These are phyloP conservation scores for Mesodorylaimus sp. DNA, from an alignment of 2,888 invertebrate genomes.

Conservation along the genomic window DNA sequence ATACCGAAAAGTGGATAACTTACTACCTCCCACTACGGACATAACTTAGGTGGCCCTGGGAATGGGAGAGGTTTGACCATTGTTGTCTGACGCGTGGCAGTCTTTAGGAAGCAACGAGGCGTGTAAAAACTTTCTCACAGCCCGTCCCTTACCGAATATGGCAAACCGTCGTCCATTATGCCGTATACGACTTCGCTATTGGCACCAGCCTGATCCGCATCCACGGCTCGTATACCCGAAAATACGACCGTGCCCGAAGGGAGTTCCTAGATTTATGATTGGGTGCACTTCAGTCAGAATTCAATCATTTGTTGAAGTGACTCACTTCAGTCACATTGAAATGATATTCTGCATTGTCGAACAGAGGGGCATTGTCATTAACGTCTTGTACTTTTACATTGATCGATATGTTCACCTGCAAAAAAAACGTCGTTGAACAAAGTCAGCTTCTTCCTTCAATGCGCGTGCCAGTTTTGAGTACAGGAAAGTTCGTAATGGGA, in stretches of 20 bases:
- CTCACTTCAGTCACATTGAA: constrained; percentile 22
- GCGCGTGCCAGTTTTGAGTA: too few species aligned
- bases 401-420: constrained; percentile 23
- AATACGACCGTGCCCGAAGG: constrained; percentile 21
- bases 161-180: constrained; percentile 15
- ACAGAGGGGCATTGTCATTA: constrained; percentile 26
- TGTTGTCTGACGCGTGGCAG: too few species aligned
- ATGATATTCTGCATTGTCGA: constrained; percentile 19
- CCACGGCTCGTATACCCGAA: constrained; percentile 22
- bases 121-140: too few species aligned
- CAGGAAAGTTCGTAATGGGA: too few species aligned
- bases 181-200: constrained; percentile 24
- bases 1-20: too few species aligned
- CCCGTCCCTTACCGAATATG: too few species aligned
- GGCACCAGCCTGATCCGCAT: constrained; percentile 24
- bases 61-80: too few species aligned
- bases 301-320: background rate
- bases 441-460: too few species aligned
- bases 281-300: background rate
- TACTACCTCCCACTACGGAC: too few species aligned
- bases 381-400: constrained; percentile 26
- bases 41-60: too few species aligned
- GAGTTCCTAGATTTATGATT: constrained; percentile 5
- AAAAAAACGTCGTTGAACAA: background rate
- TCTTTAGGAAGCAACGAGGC: too few species aligned